A percentile compares a stretch with the other conserved stretches of the same genome.
These are phyloP conservation scores for Tiliqua scincoides DNA, from an alignment of 2,113 vertebrate species.

Conservation along the genomic window DNA sequence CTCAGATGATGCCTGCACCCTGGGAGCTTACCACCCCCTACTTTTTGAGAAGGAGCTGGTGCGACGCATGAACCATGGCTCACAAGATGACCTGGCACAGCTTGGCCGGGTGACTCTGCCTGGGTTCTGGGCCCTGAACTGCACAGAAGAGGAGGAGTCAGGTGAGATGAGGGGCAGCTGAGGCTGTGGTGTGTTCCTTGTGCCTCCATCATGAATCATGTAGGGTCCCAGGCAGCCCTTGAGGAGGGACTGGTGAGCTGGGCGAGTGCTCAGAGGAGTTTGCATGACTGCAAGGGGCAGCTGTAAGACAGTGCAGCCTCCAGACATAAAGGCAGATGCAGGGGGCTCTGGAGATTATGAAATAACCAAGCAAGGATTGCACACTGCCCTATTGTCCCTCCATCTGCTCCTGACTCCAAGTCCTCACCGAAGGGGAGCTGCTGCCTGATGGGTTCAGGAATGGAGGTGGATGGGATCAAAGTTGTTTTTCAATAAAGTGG, in stretches of 20 bases:
- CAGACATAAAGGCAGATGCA: too few species aligned
- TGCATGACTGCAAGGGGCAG: too few species aligned
- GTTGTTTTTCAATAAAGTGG: too few species aligned
- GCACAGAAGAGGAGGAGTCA: conserved; percentile 30
- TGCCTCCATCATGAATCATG: neutral
- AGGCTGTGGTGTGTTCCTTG: neutral
- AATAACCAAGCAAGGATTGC: too few species aligned
- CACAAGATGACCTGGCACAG: conserved; percentile 71
- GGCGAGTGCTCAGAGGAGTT: too few species aligned
- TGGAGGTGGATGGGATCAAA: too few species aligned
- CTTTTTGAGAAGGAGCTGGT: conserved; percentile 85
- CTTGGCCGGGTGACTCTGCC: conserved; percentile 76
- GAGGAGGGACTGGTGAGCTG: neutral
- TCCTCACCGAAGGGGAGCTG: too few species aligned
- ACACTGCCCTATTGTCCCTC: too few species aligned
- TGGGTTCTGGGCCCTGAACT: conserved; percentile 74
- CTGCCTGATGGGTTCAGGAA: too few species aligned
- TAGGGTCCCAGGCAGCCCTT: neutral
- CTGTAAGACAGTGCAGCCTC: too few species aligned
- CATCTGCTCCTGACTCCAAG: too few species aligned
- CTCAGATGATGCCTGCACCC: conserved; percentile 79
- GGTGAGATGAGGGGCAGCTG: neutral
- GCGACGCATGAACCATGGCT: conserved; percentile 80
- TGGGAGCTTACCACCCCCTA: conserved; percentile 82
- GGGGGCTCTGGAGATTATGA: too few species aligned